These are phyloP conservation scores for Mergus octosetaceus DNA, from an alignment of 2,797 vertebrate species.

Conservation along the genomic window DNA sequence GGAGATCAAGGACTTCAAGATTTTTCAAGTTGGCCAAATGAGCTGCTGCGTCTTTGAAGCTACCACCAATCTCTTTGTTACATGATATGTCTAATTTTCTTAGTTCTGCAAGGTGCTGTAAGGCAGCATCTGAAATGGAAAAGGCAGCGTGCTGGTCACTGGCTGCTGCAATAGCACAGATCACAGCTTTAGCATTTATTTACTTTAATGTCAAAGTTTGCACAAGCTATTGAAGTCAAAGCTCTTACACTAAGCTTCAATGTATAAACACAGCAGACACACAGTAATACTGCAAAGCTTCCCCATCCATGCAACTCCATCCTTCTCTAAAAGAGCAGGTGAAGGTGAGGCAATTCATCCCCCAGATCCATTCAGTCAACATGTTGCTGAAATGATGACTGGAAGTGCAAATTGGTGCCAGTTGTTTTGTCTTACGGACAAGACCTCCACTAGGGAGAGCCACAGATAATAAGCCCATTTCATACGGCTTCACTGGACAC, in stretches of 20 bases:
- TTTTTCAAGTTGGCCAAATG: slow-evolving; percentile 78
- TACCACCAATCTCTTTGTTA: slow-evolving; percentile 83
- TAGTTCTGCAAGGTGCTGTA: slow-evolving; percentile 77
- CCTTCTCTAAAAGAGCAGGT: slow-evolving; percentile 29
- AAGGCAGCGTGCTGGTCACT: neutral
- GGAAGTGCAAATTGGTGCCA: neutral
- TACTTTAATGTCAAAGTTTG: slow-evolving; percentile 2
- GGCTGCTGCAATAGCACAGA: neutral
- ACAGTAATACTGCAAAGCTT: neutral
- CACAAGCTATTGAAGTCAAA: slow-evolving; percentile 19
- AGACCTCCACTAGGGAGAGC: neutral
- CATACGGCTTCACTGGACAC: neutral
- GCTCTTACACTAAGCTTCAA: slow-evolving; percentile 22
- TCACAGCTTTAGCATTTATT: neutral
- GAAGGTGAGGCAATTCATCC: slow-evolving; percentile 45
- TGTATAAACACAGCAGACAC: slow-evolving; percentile 6
- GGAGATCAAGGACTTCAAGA: slow-evolving; percentile 85
- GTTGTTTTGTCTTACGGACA: neutral
- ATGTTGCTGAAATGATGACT: neutral
- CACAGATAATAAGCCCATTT: neutral
- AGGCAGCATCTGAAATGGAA: slow-evolving; percentile 76
- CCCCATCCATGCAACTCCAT: neutral
- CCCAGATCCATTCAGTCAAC: neutral
- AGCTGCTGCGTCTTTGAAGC: slow-evolving; percentile 72
- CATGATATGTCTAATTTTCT: slow-evolving; percentile 82